phyloP scores from a whole-genome alignment of 2,113 vertebrate species.

The Aramus guarauna region DNA sequence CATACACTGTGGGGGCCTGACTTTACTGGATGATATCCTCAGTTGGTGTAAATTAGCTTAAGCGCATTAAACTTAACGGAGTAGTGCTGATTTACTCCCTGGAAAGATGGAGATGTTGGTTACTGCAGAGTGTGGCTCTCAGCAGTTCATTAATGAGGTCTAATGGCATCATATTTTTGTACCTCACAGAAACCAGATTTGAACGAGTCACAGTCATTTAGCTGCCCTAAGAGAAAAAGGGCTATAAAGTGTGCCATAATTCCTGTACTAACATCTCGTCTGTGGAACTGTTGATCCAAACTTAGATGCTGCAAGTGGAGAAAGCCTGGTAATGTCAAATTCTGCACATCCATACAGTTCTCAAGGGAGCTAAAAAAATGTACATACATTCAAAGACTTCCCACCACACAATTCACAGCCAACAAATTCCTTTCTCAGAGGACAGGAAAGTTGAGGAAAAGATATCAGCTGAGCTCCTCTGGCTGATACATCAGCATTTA shows the following conservation, averaged over 20 bases:
- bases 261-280: background rate
- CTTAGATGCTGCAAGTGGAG: background rate
- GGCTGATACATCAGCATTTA: background rate
- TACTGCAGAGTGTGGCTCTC: background rate
- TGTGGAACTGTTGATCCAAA: background rate
- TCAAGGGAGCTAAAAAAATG: background rate
- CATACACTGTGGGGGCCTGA: background rate
- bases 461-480: background rate
- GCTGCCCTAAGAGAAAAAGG: background rate
- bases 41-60: background rate
- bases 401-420: background rate
- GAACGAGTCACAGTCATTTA: background rate
- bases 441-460: background rate
- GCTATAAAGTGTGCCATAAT: background rate
- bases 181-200: background rate
- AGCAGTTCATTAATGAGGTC: slow-evolving; percentile 6
- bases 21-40: background rate
- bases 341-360: background rate
- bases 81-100: background rate
- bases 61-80: background rate
- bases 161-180: background rate
- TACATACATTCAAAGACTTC: background rate
- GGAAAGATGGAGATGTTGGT: background rate
- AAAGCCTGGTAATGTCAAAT: background rate
- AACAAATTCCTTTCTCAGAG: background rate